Evolutionary conservation across 2,113 vertebrate species (phyloP).

Genomic region (Mesoclemmys tuberculata): DNA sequence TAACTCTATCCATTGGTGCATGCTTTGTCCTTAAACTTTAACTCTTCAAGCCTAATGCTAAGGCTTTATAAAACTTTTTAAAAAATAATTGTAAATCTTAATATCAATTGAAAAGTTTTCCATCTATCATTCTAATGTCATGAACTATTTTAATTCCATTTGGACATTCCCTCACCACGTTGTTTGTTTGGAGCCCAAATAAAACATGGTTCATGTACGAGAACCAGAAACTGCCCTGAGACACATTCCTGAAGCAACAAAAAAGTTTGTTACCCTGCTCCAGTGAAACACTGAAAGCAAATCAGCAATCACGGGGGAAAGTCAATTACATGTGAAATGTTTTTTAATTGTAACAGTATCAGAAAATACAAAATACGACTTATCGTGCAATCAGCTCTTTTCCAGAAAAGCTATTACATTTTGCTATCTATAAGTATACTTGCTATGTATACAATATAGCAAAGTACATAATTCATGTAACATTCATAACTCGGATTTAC

Average conservation of each 20-base stretch:
- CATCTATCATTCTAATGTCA: background rate
- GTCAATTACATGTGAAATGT: background rate
- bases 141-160: background rate
- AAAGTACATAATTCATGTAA: background rate
- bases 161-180: background rate
- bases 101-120: background rate
- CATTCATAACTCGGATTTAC: slow-evolving; percentile 28
- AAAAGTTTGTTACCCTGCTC: fast-evolving
- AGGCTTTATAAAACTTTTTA: background rate
- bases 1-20: background rate
- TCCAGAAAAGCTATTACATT: background rate
- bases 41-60: background rate
- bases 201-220: background rate
- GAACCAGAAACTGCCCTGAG: background rate
- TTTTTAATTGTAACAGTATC: background rate
- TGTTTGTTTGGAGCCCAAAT: background rate
- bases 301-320: background rate
- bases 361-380: background rate
- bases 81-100: background rate
- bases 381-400: background rate
- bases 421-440: background rate
- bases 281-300: background rate
- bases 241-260: background rate
- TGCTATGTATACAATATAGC: background rate
- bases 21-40: background rate